Conservation (phyloP, 2,797 vertebrate species). For the Nasua narica region DNA sequence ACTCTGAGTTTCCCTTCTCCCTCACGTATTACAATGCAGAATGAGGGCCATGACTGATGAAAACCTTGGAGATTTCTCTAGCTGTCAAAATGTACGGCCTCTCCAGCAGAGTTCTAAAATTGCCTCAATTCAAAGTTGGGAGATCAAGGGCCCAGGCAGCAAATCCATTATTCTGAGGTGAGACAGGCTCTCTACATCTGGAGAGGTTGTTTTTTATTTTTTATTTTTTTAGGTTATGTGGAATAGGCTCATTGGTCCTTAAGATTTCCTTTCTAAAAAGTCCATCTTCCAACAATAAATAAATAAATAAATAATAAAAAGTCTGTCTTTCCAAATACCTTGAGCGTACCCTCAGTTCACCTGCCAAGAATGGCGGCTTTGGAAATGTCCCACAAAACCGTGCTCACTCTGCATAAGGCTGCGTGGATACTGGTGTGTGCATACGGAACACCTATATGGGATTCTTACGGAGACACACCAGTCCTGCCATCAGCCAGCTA, state of each 20-base stretch:
- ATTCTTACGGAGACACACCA: background rate
- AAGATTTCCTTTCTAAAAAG: background rate
- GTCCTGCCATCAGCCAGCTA: background rate
- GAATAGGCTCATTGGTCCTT: background rate
- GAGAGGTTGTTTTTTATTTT: background rate
- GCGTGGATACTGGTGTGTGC: no score
- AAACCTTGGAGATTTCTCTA: conserved; percentile 31
- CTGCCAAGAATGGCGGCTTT: background rate
- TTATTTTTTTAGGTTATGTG: background rate
- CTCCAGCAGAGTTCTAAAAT: background rate
- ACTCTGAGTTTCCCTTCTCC: background rate
- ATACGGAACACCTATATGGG: fast-evolving
- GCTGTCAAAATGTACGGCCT: background rate
- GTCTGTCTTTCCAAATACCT: background rate
- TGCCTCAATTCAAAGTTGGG: background rate
- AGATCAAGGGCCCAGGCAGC: background rate
- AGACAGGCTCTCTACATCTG: background rate
- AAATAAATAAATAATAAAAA: background rate
- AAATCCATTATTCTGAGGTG: background rate
- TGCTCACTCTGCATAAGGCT: fast-evolving
- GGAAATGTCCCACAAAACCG: background rate
- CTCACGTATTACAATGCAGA: background rate
- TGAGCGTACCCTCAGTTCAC: background rate
- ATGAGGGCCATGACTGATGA: conserved; percentile 2
- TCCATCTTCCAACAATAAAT: background rate